Base-by-base conservation (phyloP, 2,888 invertebrate species). In the Xylota segnis region DNA sequence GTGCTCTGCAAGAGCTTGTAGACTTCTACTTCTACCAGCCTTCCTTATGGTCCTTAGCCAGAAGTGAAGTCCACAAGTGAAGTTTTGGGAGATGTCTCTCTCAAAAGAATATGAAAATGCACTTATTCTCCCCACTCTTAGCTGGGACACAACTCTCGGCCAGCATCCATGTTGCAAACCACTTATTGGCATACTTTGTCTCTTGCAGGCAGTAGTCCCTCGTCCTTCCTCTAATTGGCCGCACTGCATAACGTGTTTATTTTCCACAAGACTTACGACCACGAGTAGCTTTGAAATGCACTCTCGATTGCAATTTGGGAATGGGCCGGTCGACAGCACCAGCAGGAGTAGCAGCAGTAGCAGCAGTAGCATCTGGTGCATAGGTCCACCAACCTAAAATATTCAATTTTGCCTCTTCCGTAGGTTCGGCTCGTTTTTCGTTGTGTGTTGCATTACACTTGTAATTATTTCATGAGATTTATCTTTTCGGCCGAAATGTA, bases 401-500 rank as follows among this genome's bases (percentile, higher is more conserved):
- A 86, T 86, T 86, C 86, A 86, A 86, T 86, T 86, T 83, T 66
- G 47, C 27, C 68, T 58, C 68, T 72, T 68, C 76, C 61, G 84
- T 81, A 37, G 71, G 45, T 6, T 27, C 40, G 52, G 12, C 34
- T 34, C 43, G 54, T 40, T 14, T 61, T 59, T 59, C 71, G 23
- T 45, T 77, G 56, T 83, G 78, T 81, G 81, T 86, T 86, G 86
- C 86, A 86, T 91, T 90, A 91, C 91, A 91, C 90, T 90, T 91
- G 91, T 91, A 91, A 91, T 91, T 91, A 91, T 91, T 91, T 91
- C 90, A 90, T 90, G 90, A 91, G 91, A 91, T 91, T 91, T 90
- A 91, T 91, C 91, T 90, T 86, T 72, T 82, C 56, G 54, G 68
- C 71, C 50, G 68, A 82, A 82, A 78, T 66, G 72, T 61, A 40